Conservation (phyloP, 2,113 vertebrate genomes). For the Mormoops blainvillei region DNA sequence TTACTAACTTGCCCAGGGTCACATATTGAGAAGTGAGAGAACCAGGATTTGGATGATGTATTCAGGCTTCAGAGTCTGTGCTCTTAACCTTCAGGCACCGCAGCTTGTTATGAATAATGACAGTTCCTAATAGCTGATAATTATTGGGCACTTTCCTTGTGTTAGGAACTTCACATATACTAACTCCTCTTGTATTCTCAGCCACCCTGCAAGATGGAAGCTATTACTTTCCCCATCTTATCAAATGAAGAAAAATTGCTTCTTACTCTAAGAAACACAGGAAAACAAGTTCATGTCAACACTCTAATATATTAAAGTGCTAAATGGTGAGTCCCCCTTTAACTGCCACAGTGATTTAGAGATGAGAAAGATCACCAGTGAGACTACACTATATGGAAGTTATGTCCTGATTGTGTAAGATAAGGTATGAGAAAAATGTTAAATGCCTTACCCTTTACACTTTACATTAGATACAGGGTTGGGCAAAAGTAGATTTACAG, state of each 20-base stretch:
- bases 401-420: neutral
- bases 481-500: neutral
- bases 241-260: neutral
- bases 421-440: neutral
- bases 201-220: neutral
- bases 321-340: neutral
- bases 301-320: neutral
- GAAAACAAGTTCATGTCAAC: neutral
- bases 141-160: neutral
- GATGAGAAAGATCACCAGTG: neutral
- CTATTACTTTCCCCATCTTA: neutral
- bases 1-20: neutral
- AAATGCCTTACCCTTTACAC: neutral
- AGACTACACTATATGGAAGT: neutral
- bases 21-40: neutral
- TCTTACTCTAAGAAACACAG: neutral
- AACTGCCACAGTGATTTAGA: neutral
- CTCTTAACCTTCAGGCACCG: neutral
- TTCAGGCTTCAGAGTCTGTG: neutral
- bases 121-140: neutral
- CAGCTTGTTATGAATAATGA: neutral
- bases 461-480: neutral
- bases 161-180: neutral
- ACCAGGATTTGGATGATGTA: neutral
- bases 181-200: neutral